Conservation (phyloP, 2,888 invertebrate species). For the Drosophila phalerata region DNA sequence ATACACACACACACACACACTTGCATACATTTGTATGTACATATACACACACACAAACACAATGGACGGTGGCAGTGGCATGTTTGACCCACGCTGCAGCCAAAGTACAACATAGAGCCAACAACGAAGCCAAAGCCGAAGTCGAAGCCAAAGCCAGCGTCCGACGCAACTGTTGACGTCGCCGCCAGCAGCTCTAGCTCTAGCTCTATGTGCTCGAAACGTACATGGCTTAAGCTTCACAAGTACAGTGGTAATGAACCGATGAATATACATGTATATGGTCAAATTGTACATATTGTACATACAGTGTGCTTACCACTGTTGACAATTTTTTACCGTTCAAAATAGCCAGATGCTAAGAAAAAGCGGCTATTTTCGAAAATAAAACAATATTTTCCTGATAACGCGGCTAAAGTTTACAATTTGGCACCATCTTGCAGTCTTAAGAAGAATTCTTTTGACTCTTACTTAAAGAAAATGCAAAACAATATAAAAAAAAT, state of each 20-base stretch:
- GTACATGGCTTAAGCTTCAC: slow-evolving; percentile 72
- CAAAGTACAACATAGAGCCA: slow-evolving; percentile 28
- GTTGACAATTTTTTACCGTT: too few relatives aligned
- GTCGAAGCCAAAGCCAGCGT: slow-evolving; percentile 51
- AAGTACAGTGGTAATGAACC: slow-evolving; percentile 59
- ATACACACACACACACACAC: slow-evolving; percentile 29
- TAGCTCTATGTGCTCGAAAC: slow-evolving; percentile 50
- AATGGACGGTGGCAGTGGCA: slow-evolving; percentile 21
- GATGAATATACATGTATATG: neutral
- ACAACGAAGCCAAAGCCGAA: slow-evolving; percentile 39
- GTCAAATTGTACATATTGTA: too few relatives aligned
- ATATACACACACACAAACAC: slow-evolving; percentile 13
- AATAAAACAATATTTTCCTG: too few relatives aligned
- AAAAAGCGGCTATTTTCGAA: too few relatives aligned
- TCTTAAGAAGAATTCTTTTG: too few relatives aligned
- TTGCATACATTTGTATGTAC: slow-evolving; percentile 16
- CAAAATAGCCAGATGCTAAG: too few relatives aligned
- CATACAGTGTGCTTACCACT: too few relatives aligned
- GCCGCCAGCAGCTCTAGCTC: slow-evolving; percentile 59
- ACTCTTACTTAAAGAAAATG: too few relatives aligned
- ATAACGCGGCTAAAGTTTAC: too few relatives aligned
- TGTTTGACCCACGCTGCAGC: slow-evolving; percentile 68
- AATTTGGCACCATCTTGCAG: too few relatives aligned
- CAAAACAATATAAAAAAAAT: too few relatives aligned
- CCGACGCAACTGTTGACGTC: slow-evolving; percentile 46